Percentiles rank a stretch among this genome's conserved stretches.
Evolutionary conservation across 2,797 vertebrate species (phyloP).

Genomic region (Acanthurus tractus): DNA sequence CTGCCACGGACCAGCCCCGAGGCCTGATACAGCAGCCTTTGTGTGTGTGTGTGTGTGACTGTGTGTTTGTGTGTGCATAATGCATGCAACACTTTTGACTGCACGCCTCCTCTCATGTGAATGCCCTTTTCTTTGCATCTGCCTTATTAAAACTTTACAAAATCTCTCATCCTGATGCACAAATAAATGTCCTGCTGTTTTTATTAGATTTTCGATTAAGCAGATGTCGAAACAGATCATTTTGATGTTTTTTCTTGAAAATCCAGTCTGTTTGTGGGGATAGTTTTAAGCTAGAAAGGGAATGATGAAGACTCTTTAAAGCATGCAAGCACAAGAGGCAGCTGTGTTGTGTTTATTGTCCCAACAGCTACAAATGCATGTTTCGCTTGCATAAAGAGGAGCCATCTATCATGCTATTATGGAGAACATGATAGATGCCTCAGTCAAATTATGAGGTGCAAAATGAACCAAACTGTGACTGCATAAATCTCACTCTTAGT

Average conservation of each 20-base stretch:
- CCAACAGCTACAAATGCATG: constrained; percentile 7
- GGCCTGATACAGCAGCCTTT: constrained; percentile 33
- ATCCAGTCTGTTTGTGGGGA: neutral
- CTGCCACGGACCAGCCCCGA: constrained; percentile 25
- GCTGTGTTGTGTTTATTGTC: constrained; percentile 28
- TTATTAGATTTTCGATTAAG: constrained; percentile 35
- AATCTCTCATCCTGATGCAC: constrained; percentile 28
- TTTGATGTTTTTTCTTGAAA: constrained; percentile 19
- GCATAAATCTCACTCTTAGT: constrained; percentile 45
- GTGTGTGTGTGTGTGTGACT: constrained; percentile 31
- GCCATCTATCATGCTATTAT: constrained; percentile 42
- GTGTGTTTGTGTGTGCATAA: constrained; percentile 52
- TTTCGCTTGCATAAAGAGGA: constrained; percentile 3
- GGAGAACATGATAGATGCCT: constrained; percentile 30
- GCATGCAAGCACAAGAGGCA: neutral
- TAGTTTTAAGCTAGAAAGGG: neutral
- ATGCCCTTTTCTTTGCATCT: constrained; percentile 38
- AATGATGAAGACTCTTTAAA: constrained; percentile 4
- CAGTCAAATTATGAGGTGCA: constrained; percentile 60
- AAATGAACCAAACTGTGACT: constrained; percentile 46
- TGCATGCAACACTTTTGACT: constrained; percentile 41
- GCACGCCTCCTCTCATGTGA: constrained; percentile 31
- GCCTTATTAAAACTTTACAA: constrained; percentile 20
- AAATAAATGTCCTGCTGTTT: constrained; percentile 30
- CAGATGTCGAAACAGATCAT: constrained; percentile 27